Evolutionary conservation across 2,113 vertebrate species (phyloP).

Genomic region (Smithornis capensis): DNA sequence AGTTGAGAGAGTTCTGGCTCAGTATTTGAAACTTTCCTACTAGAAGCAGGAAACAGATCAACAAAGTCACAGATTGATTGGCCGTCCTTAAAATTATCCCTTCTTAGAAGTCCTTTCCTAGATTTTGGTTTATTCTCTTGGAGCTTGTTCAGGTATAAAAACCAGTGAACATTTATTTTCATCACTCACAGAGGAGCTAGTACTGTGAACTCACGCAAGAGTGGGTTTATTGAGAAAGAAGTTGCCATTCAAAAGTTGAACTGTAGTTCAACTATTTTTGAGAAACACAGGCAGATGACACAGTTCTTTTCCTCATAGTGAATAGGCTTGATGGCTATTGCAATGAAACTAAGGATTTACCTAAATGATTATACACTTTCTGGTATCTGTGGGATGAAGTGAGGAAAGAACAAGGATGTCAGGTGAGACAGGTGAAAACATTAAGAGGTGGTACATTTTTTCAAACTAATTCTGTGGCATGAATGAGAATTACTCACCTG

Average conservation of each 20-base stretch:
- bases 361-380: background rate
- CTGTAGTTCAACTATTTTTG: slow-evolving; percentile 43
- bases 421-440: background rate
- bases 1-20: background rate
- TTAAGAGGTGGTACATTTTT: background rate
- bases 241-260: slow-evolving; percentile 64
- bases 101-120: background rate
- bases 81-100: background rate
- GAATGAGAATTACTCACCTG: slow-evolving; percentile 48
- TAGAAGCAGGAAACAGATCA: background rate
- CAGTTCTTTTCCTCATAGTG: background rate
- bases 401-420: slow-evolving; percentile 23
- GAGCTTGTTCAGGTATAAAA: background rate
- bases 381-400: background rate
- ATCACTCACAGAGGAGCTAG: slow-evolving; percentile 21
- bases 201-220: slow-evolving; percentile 50
- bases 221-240: slow-evolving; percentile 66
- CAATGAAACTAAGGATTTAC: background rate
- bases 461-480: background rate
- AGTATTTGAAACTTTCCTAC: background rate
- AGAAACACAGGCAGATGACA: slow-evolving; percentile 21
- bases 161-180: slow-evolving; percentile 26
- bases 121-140: background rate
- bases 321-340: background rate
- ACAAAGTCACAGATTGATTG: background rate